Conservation (phyloP, 2,113 vertebrate species). For the Madoqua kirkii region DNA sequence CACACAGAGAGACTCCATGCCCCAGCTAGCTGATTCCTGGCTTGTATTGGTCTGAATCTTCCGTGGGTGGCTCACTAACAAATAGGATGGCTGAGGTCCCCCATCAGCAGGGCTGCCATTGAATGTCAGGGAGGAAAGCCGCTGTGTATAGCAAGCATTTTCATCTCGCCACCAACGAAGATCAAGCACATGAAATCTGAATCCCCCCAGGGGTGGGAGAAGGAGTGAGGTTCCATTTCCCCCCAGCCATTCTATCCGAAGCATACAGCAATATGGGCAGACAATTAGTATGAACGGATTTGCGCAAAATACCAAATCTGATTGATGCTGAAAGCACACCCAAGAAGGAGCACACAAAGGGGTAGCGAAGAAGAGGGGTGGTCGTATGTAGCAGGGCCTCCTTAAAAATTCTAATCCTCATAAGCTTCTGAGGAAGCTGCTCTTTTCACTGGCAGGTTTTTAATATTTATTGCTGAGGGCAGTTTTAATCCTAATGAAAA, state of each 20-base stretch:
- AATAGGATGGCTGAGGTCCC: background rate
- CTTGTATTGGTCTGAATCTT: background rate
- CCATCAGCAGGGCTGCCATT: background rate
- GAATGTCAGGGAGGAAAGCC: conserved; percentile 42
- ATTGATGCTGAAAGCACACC: conserved; percentile 57
- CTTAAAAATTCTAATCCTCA: conserved; percentile 70
- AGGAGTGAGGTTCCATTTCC: background rate
- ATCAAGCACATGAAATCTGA: conserved; percentile 52
- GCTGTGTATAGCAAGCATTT: conserved; percentile 40
- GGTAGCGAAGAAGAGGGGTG: background rate
- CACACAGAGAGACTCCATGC: background rate
- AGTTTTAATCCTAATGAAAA: conserved; percentile 68
- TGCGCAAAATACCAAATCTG: conserved; percentile 51
- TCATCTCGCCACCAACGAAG: conserved; percentile 63
- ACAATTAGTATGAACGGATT: conserved; percentile 56
- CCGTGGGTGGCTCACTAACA: conserved; percentile 7
- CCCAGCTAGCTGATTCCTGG: background rate
- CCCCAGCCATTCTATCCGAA: conserved; percentile 28
- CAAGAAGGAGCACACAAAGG: conserved; percentile 52
- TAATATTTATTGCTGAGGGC: conserved; percentile 66
- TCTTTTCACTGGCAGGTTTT: conserved; percentile 66
- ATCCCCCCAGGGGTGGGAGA: conserved; percentile 26
- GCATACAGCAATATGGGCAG: conserved; percentile 40
- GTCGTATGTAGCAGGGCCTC: background rate
- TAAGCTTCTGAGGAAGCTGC: conserved; percentile 58